Percentiles rank a stretch among this genome's conserved stretches.
Conservation (phyloP, 2,888 invertebrate species). For the Keiferia lycopersicella region DNA sequence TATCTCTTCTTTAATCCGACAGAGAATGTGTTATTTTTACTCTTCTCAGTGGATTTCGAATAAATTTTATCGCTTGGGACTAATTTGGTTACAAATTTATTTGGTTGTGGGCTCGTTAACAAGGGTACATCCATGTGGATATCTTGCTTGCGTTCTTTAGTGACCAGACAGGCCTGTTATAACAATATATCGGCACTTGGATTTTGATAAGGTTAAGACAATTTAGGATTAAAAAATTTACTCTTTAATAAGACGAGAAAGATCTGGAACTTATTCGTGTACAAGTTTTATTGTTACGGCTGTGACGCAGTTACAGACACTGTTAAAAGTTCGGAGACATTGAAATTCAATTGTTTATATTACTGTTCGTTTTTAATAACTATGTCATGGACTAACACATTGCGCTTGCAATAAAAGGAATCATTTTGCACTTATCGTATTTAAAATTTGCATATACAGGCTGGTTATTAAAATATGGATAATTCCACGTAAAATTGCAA, state of each 20-base stretch:
- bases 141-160: constrained; percentile 75
- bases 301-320: constrained; percentile 56
- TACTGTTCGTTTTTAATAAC: constrained; percentile 58
- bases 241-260: constrained; percentile 46
- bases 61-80: constrained; percentile 80
- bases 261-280: constrained; percentile 55
- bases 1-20: constrained; percentile 81
- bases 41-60: constrained; percentile 78
- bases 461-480: no score
- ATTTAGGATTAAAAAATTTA: constrained; percentile 78
- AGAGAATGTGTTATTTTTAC: constrained; percentile 81
- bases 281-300: constrained; percentile 69
- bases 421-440: constrained; percentile 29
- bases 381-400: constrained; percentile 51
- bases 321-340: constrained; percentile 54
- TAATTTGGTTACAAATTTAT: constrained; percentile 82
- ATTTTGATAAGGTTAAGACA: constrained; percentile 78
- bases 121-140: constrained; percentile 76
- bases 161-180: constrained; percentile 71
- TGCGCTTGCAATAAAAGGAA: constrained; percentile 38
- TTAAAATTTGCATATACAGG: constrained; percentile 4
- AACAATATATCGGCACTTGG: constrained; percentile 78
- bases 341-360: constrained; percentile 61
- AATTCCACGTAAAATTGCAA: no score
- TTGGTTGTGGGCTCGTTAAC: constrained; percentile 79